phyloP scores from a whole-genome alignment of 2,888 invertebrate species.

The Polydesmus complanatus region DNA sequence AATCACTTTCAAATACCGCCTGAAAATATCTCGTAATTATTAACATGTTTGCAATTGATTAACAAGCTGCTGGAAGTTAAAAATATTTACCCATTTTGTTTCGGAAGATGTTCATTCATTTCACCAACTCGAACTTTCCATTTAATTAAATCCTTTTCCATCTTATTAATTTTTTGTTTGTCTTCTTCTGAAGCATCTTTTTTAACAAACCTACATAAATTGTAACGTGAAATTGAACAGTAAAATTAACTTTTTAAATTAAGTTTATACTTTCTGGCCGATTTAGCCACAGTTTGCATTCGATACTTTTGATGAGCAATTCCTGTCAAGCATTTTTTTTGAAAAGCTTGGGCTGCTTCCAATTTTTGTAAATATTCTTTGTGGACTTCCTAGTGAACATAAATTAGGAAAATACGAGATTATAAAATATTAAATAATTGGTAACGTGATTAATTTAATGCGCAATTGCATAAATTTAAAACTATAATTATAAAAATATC shows the following conservation, averaged over 20 bases:
- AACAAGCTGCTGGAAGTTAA: conserved; percentile 14
- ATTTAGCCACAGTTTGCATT: conserved; percentile 61
- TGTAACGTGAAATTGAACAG: conserved; percentile 14
- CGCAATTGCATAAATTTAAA: too few relatives aligned
- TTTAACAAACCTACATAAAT: conserved; percentile 5
- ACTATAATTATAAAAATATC: too few relatives aligned
- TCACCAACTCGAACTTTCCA: conserved; percentile 74
- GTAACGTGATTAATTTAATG: neutral
- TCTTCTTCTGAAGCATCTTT: conserved; percentile 24
- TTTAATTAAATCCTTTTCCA: conserved; percentile 66
- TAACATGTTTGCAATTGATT: neutral
- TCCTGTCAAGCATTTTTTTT: conserved; percentile 74
- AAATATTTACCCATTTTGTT: conserved; percentile 67
- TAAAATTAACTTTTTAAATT: neutral
- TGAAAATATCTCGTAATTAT: conserved; percentile 20
- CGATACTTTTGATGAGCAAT: conserved; percentile 84
- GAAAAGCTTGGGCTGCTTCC: conserved; percentile 67
- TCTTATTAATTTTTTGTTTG: conserved; percentile 36
- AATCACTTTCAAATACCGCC: conserved; percentile 74
- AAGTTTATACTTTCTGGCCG: conserved; percentile 54
- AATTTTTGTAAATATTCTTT: conserved; percentile 70
- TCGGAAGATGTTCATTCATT: conserved; percentile 84
- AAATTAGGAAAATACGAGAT: neutral
- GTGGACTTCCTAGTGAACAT: conserved; percentile 49
- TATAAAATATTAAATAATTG: neutral